Base-by-base conservation (phyloP, 1,140 invertebrate genomes). In the Diorhabda carinulata region DNA sequence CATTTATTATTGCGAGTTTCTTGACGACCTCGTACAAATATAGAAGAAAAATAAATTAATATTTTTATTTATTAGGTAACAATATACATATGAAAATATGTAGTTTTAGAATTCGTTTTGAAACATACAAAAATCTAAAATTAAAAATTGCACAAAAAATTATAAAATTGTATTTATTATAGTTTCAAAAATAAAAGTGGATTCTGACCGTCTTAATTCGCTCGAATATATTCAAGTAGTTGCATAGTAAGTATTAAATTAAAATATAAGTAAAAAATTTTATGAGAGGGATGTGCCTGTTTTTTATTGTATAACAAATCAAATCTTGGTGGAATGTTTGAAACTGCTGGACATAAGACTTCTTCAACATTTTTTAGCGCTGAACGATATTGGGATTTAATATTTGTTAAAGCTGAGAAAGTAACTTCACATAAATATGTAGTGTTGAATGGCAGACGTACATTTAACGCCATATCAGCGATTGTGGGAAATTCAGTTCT, bases 311-410 rank as follows among this genome's bases (percentile, higher is more conserved):
- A 59, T 59, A 59, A 73, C 64, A 73, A 73, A 73, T 69, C 71
- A 73, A 73, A 71, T 71, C 61, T 67, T 70, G 71, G 60, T 72
- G 68, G 64, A 59, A 59, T 59, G 57, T 59, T 59, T 10, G 57
- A 59, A 4, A 59, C 57, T 59, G 57, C n/a, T 72, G 62, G 59
- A 72, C 61, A 61, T 70, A 72, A 72, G 45, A 63, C 68, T 8
- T 63, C 69, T 71, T 71, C 61, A 71, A 66, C 67, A 61, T 43
- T 63, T 72, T 71, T 71, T 66, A 73, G 72, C 67, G 66, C 57
- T 72, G 68, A 72, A 72, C 57, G 71, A 73, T 71, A 69, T 73
- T 73, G 61, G 70, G 70, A 69, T 71, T 73, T 73, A 72, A 72
- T 73, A 70, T 66, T 64, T 59, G 70, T 73, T 67, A 73, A 72